Conservation (phyloP, 2,888 invertebrate species). For the Octonoba sinensis region DNA sequence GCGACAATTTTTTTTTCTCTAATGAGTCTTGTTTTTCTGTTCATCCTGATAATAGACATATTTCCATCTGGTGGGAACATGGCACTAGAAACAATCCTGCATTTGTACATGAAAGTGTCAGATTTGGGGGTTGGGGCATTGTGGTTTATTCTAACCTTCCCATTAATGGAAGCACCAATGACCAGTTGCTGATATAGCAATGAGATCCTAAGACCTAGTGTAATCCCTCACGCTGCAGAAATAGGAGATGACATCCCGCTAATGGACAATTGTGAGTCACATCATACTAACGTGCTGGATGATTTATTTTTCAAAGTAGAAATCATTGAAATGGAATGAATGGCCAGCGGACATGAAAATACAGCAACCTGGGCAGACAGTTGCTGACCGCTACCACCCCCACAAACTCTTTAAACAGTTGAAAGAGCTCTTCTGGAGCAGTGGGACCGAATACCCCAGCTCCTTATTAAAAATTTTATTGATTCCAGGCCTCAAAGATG, state of each 20-base stretch:
- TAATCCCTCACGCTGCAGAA: constrained; percentile 7
- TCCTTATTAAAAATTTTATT: background rate
- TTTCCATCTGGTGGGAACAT: background rate
- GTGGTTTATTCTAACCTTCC: background rate
- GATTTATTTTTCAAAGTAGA: constrained; percentile 12
- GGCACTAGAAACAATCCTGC: background rate
- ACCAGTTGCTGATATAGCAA: background rate
- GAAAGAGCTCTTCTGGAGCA: constrained; percentile 9
- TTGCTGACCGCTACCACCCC: background rate
- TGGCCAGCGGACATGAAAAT: background rate
- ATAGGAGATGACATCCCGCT: constrained; percentile 3
- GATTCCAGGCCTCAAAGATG: background rate
- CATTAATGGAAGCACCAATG: background rate
- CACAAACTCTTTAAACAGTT: too few species aligned
- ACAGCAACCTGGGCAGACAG: background rate
- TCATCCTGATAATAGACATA: constrained; percentile 10
- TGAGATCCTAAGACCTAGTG: constrained; percentile 10
- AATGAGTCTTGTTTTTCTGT: background rate
- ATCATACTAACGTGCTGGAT: background rate
- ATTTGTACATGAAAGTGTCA: background rate
- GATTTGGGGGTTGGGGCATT: background rate
- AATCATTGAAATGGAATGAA: background rate
- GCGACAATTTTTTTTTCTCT: background rate
- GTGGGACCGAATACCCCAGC: constrained; percentile 5
- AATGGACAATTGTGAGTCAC: background rate